A percentile compares a stretch with the other conserved stretches of the same genome.
Evolutionary conservation across 2,113 vertebrate genomes (phyloP).

Genomic region (Leiothrix lutea): DNA sequence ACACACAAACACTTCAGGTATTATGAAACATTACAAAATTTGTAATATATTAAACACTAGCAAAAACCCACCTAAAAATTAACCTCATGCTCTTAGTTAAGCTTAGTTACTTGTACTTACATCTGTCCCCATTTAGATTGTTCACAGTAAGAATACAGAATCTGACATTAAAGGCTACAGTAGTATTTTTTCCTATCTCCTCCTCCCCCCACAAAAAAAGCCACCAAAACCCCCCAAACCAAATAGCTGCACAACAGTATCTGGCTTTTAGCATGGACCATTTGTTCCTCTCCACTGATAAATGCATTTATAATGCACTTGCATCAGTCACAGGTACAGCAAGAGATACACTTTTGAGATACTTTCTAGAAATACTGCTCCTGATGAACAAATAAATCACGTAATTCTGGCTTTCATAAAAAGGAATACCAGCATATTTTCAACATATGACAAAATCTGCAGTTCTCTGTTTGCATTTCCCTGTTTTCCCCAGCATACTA

Average conservation of each 20-base stretch:
- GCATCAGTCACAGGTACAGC: not conserved
- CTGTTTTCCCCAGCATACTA: not conserved
- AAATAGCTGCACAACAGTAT: not conserved
- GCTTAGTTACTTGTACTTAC: not conserved
- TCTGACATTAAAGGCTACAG: not conserved
- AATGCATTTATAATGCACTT: not conserved
- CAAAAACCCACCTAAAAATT: not conserved
- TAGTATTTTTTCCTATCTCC: not conserved
- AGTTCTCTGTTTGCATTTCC: not conserved
- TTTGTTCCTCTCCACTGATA: not conserved
- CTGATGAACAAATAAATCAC: not conserved
- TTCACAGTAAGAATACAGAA: not conserved
- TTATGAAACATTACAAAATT: not conserved
- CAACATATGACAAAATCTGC: not conserved
- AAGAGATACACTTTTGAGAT: not conserved
- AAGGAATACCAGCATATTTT: not conserved
- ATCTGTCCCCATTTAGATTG: not conserved
- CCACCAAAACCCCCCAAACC: accelerated
- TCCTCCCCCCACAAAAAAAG: accelerated
- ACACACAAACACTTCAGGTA: not conserved
- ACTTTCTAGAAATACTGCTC: not conserved
- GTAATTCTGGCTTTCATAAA: not conserved
- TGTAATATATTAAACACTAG: not conserved
- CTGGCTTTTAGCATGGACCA: not conserved
- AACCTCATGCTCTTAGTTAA: not conserved